These are phyloP conservation scores for Puma concolor DNA, from an alignment of 2,113 vertebrate species.

Conservation along the genomic window DNA sequence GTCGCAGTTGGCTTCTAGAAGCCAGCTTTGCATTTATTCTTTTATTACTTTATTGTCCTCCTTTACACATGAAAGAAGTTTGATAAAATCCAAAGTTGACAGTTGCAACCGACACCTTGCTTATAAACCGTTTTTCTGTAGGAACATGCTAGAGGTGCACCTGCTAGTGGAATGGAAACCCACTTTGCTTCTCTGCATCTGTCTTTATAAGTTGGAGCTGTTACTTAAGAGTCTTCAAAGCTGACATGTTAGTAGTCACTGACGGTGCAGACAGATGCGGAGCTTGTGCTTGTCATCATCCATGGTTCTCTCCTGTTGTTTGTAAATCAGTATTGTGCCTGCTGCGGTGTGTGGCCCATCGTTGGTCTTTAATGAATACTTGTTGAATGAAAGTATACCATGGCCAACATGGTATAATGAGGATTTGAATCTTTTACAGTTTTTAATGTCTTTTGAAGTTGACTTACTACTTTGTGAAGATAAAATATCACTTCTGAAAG, in stretches of 20 bases:
- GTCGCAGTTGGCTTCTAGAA: slow-evolving; percentile 6
- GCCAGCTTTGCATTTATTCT: neutral
- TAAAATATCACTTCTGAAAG: neutral
- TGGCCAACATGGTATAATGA: neutral
- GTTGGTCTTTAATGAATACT: neutral
- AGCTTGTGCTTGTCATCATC: neutral
- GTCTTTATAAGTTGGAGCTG: neutral
- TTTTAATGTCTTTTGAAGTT: neutral
- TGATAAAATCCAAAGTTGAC: neutral
- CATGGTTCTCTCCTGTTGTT: neutral
- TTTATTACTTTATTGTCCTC: slow-evolving; percentile 24
- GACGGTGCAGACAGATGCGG: neutral
- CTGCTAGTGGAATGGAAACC: neutral
- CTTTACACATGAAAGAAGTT: slow-evolving; percentile 12
- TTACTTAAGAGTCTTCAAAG: neutral
- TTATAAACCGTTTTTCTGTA: neutral
- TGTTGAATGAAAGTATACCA: neutral
- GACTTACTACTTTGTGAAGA: neutral
- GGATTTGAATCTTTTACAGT: neutral
- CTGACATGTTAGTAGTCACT: neutral
- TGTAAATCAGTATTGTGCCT: neutral
- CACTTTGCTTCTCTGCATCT: neutral
- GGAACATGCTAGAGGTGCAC: neutral
- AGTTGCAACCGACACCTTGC: neutral
- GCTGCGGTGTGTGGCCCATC: neutral